Evolutionary conservation across 2,113 vertebrate genomes (phyloP).

Genomic region (Podarcis cretensis): DNA sequence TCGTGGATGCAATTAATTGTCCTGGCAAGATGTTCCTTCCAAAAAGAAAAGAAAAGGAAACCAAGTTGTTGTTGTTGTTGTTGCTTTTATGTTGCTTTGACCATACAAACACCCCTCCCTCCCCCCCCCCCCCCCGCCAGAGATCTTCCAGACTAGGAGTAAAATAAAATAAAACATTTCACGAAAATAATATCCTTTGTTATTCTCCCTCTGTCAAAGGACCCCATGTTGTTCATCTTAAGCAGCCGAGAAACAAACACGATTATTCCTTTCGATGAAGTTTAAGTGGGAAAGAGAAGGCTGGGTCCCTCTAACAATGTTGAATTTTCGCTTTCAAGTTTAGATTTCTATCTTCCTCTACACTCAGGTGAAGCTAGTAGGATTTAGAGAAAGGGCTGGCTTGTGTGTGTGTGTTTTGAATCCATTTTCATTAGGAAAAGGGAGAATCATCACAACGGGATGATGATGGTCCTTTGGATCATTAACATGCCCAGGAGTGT

Average conservation of each 20-base stretch:
- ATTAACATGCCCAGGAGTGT: slow-evolving; percentile 12
- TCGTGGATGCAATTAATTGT: slow-evolving; percentile 81
- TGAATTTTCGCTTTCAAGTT: slow-evolving; percentile 56
- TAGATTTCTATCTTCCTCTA: slow-evolving; percentile 55
- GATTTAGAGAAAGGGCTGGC: slow-evolving; percentile 22
- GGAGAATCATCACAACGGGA: slow-evolving; percentile 48
- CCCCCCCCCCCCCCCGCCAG: neutral
- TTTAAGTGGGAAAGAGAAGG: slow-evolving; percentile 72
- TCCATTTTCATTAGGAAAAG: slow-evolving; percentile 46
- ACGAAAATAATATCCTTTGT: slow-evolving; percentile 79
- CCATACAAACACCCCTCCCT: slow-evolving; percentile 39
- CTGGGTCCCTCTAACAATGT: slow-evolving; percentile 42
- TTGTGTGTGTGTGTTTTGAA: neutral
- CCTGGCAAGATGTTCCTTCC: slow-evolving; percentile 74
- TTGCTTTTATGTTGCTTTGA: slow-evolving; percentile 60
- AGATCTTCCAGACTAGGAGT: slow-evolving; percentile 79
- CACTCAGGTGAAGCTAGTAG: slow-evolving; percentile 69
- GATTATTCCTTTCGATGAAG: slow-evolving; percentile 84
- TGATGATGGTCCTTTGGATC: slow-evolving; percentile 55
- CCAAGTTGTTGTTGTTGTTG: neutral
- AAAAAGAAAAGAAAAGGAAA: slow-evolving; percentile 71
- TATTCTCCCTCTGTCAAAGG: slow-evolving; percentile 75
- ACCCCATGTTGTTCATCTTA: slow-evolving; percentile 80
- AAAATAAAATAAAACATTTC: slow-evolving; percentile 75
- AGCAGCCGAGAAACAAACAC: slow-evolving; percentile 73